phyloP scores from a whole-genome alignment of 2,797 vertebrate genomes.

The Tolypeutes matacus region DNA sequence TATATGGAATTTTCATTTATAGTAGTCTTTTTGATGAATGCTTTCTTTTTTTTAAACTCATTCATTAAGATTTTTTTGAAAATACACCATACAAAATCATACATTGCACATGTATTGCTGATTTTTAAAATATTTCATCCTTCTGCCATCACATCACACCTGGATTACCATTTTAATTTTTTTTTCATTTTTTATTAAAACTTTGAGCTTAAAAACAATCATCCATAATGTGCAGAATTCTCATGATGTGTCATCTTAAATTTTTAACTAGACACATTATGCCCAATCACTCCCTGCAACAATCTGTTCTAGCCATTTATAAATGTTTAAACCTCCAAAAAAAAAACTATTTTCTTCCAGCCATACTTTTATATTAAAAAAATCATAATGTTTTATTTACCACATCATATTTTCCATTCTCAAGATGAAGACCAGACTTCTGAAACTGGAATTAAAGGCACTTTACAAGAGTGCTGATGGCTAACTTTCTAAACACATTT shows the following conservation, averaged over 20 bases:
- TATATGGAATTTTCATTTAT: background rate
- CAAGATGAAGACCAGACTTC: background rate
- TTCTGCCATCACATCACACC: background rate
- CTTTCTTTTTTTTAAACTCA: background rate
- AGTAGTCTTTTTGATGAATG: background rate
- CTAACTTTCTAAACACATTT: background rate
- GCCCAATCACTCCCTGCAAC: background rate
- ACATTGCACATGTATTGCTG: background rate
- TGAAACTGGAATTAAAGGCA: background rate
- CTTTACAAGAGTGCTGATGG: background rate
- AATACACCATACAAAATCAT: background rate
- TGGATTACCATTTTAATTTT: background rate
- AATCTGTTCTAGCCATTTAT: background rate
- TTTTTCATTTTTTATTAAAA: background rate
- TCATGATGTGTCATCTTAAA: background rate
- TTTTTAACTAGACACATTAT: background rate
- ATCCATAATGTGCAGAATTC: too few relatives aligned
- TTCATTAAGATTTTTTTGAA: background rate
- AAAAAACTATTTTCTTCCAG: background rate
- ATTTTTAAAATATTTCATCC: background rate
- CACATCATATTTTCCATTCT: background rate
- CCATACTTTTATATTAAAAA: background rate
- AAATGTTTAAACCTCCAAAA: background rate
- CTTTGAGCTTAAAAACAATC: too few relatives aligned
- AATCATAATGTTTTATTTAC: background rate